Conservation (phyloP, 2,888 invertebrate species). For the Diachrysia chrysitis region DNA sequence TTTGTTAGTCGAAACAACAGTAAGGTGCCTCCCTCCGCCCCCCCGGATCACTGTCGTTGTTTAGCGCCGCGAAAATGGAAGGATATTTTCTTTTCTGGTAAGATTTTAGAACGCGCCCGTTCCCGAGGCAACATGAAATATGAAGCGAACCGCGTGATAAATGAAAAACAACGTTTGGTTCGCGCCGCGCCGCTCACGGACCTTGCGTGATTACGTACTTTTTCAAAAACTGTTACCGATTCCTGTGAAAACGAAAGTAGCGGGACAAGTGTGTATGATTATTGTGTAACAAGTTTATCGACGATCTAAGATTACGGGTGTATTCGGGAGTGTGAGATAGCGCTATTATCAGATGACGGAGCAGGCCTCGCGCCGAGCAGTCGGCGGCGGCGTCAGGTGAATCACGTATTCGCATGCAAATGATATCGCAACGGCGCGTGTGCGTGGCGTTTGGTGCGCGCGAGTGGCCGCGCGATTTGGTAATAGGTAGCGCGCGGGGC, state of each 20-base stretch:
- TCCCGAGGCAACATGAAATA: conserved; percentile 65
- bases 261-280: conserved; percentile 45
- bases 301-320: conserved; percentile 37
- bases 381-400: conserved; percentile 54
- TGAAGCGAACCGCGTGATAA: conserved; percentile 64
- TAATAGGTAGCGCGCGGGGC: conserved; percentile 60
- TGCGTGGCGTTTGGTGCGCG: conserved; percentile 53
- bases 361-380: conserved; percentile 1
- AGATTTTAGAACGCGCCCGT: conserved; percentile 62
- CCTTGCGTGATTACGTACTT: conserved; percentile 59
- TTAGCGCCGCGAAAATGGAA: conserved; percentile 63
- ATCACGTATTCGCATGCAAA: conserved; percentile 69
- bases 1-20: conserved; percentile 67
- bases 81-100: conserved; percentile 61
- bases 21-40: conserved; percentile 49
- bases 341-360: conserved; percentile 31
- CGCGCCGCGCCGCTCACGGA: conserved; percentile 41
- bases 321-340: conserved; percentile 29
- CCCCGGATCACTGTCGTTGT: conserved; percentile 62
- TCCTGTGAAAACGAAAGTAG: conserved; percentile 53
- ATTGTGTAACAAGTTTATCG: conserved; percentile 52
- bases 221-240: conserved; percentile 49
- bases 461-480: conserved; percentile 66
- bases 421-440: conserved; percentile 54
- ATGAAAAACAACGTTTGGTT: conserved; percentile 59